Base-by-base conservation (phyloP, 2,797 vertebrate genomes). In the Protonibea diacanthus region DNA sequence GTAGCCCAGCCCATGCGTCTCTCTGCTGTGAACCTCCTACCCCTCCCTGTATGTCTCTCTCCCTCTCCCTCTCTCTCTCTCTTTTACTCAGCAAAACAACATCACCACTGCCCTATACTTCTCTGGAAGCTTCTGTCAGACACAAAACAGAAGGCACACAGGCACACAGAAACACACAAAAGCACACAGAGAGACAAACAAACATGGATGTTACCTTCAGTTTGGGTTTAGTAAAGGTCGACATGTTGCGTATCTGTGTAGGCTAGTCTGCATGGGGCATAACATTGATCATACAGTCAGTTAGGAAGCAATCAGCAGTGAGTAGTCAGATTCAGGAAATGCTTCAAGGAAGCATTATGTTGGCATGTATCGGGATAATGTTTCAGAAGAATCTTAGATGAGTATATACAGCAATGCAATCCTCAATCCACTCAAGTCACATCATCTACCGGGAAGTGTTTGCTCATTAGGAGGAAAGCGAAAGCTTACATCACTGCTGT, bases 191-290 rank as follows among this genome's bases (percentile, higher is more conserved):
- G 3, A 74, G 44, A 71, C 15, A 85, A 62, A 78, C 84, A 87
- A 64, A 78, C 84, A 86, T 0, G 10, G 23, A 21, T 11, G 91
- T 96, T 97, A 97, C 97, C 97, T 98, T 96, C 71, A 96, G 95
- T 95, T 95, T 96, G 94, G 96, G 94, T 93, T 97, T 97, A 96
- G 95, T 95, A 93, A 97, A 97, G 17, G 95, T 96, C 53, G 96
- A 95, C 96, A 98, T 97, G 96, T 81, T 88, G 93, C 91, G 91
- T 89, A 92, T 27, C 87, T 93, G 92, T 78, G 92, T 92, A 67
- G 69, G 69, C 82, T 60, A 63, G 18, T 64, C 71, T 86, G 48
- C 82, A 82, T 64, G 73, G 70, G 62, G 27, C 29, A 87, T 44
- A 82, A 66, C 52, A 88, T 72, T 38, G 51, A 85, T 62, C 38